Evolutionary conservation across 1,140 invertebrate species (phyloP), one percentile per base, ranked within the genome.

Genomic region (Muscidifurax raptorellus): DNA sequence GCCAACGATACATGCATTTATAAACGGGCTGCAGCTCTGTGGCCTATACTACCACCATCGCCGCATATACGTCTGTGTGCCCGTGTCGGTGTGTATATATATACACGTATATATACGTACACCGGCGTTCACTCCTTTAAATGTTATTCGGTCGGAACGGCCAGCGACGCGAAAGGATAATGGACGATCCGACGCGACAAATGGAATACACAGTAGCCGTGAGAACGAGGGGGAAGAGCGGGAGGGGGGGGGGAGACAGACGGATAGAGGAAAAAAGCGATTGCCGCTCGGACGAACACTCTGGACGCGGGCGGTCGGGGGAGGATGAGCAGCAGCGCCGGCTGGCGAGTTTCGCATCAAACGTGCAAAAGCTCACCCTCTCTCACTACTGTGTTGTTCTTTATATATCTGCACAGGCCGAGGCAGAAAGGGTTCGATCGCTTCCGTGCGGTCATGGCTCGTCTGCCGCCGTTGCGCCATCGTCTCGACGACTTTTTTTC

Each of bases 161-260:
- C 28, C 87, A 87, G 72, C 86, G 86, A 87, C 79, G 87, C 86
- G 85, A 87, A 87, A 88, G 86, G 86, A 87, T 88, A 88, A 88
- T 88, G 86, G 87, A 87, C 86, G 85, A 88, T 87, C 84, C 83
- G 85, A 87, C 82, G 86, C 85, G 86, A 87, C 86, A 87, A 88
- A 87, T 86, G 86, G 83, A 86, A 88, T 87, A 86, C 81, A 86
- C 86, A 81, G 82, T 64, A 76, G 72, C 66, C 82, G 75, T 36
- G 52, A 36, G 74, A 76, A 25, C 59, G 74, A 69, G 52, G 6
- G 52, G 15, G 30, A n/a, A n/a, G 40, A 30, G n/a, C 10, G 28
- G 10, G 36, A 18, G 6, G 76, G 25, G 3, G 47, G 83, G 9
- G 72, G 44, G 64, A 52, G 64, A 79, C 47, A 72, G 80, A 47